Evolutionary conservation across 2,888 invertebrate genomes (phyloP).

Genomic region (Ceriagrion tenellum): DNA sequence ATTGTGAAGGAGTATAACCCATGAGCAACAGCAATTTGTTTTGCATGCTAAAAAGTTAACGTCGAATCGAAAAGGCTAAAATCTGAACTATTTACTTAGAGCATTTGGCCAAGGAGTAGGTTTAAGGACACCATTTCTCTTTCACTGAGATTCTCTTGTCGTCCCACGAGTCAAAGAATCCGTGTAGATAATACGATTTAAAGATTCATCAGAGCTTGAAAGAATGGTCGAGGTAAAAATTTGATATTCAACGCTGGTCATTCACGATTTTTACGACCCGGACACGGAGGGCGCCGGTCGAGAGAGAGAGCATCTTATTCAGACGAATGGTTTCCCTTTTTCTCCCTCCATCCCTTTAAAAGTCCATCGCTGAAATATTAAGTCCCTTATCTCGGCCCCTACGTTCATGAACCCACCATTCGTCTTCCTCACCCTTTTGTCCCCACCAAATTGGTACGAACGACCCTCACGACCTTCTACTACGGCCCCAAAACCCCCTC

Average conservation of each 20-base stretch:
- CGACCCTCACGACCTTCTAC: background rate
- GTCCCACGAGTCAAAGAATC: background rate
- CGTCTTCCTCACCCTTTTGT: constrained; percentile 36
- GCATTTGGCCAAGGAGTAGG: too few species aligned
- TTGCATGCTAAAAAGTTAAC: too few species aligned
- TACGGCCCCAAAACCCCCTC: background rate
- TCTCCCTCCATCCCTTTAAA: background rate
- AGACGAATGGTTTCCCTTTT: constrained; percentile 17
- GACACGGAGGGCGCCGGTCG: background rate
- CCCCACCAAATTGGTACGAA: constrained; percentile 29
- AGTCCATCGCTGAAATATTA: constrained; percentile 27
- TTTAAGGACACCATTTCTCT: background rate
- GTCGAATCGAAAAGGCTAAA: too few species aligned
- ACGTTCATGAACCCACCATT: background rate
- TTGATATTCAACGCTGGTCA: constrained; percentile 3
- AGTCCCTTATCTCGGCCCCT: constrained; percentile 30
- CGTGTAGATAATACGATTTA: background rate
- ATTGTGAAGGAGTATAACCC: too few species aligned
- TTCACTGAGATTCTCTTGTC: background rate
- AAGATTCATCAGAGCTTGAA: background rate
- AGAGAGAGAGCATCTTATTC: background rate
- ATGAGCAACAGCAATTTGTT: too few species aligned
- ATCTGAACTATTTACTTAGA: too few species aligned
- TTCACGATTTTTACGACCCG: background rate
- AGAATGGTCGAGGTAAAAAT: constrained; percentile 4